Percentiles rank a stretch among this genome's conserved stretches.
Evolutionary conservation across 2,888 invertebrate species (phyloP).

Genomic region (Argynnis bischoffii): DNA sequence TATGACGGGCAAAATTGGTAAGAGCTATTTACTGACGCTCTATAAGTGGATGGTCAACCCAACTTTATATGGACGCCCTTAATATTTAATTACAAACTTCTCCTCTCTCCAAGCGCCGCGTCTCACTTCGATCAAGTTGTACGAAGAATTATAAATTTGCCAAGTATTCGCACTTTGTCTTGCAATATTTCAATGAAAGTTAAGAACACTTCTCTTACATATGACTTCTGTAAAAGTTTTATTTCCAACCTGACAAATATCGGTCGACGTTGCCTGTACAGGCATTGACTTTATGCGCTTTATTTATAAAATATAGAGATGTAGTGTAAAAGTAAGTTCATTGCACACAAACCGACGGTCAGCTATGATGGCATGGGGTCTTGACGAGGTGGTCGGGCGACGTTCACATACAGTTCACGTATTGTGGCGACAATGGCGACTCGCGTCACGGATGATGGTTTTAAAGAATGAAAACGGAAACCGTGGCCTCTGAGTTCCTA

Average conservation of each 20-base stretch:
- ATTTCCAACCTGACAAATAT: not conserved
- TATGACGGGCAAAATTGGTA: not conserved
- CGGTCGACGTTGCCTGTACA: not conserved
- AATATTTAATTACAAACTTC: slow-evolving; percentile 74
- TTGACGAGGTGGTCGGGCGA: not conserved
- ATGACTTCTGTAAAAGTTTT: slow-evolving; percentile 25
- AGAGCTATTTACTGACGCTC: not conserved
- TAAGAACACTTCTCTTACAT: slow-evolving; percentile 21
- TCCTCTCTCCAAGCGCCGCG: slow-evolving; percentile 46
- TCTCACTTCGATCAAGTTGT: slow-evolving; percentile 54
- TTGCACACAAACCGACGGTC: slow-evolving; percentile 1
- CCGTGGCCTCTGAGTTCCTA: slow-evolving; percentile 54
- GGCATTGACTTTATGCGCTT: not conserved
- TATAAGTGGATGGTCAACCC: slow-evolving; percentile 27
- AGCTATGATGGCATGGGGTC: not conserved
- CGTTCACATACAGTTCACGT: slow-evolving; percentile 57
- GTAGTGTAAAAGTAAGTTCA: not conserved
- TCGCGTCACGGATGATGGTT: slow-evolving; percentile 62
- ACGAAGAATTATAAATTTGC: slow-evolving; percentile 65
- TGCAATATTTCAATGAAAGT: slow-evolving; percentile 54
- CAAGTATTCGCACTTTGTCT: slow-evolving; percentile 50
- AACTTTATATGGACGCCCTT: slow-evolving; percentile 56
- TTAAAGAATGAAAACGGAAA: slow-evolving; percentile 70
- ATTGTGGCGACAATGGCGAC: slow-evolving; percentile 65
- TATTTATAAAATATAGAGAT: not conserved